Evolutionary conservation across 2,888 invertebrate genomes (phyloP), one percentile per base, ranked within the genome.

Genomic region (Stenoptilia bipunctidactyla): DNA sequence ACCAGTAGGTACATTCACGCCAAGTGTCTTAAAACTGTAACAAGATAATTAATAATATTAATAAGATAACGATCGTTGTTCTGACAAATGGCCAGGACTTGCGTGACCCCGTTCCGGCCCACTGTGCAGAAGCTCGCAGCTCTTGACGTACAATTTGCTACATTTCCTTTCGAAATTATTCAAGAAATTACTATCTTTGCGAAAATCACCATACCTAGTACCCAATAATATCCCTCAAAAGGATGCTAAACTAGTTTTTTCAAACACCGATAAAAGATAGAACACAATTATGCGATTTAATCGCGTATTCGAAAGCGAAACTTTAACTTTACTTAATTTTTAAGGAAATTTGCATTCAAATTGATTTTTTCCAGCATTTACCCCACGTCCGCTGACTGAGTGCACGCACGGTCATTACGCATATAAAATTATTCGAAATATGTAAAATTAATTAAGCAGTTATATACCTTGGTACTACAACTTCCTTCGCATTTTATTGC

Each of bases 171-270:
- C 2, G 6, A 3, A 4, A 30, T 30, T 30, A 30, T 30, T 12
- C 10, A 30, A 3, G 2, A 30, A 30, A 10, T 50, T 46, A 53
- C 52, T 55, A 66, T 62, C 66, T 48, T 41, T 45, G 42, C 38
- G 35, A 45, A 44, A 40, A 55, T 61, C 55, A 45, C 46, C 53
- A n/a, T n/a, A 6, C 25, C n/a, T 10, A 3, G n/a, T 30, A 10
- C 30, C 30, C 30, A 9, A 30, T 12, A 20, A 20, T 20, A 20
- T 30, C 6, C 6, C n/a, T 30, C 4, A n/a, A 30, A 30, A 49
- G 54, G 80, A 79, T 63, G 72, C 65, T 56, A 56, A 63, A 64
- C 68, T 68, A 72, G 66, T 61, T 82, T 80, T 79, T 80, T 71
- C 46, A 55, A 53, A 49, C 52, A 47, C 42, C 42, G 61, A 65